Evolutionary conservation across 2,888 invertebrate species (phyloP).

Genomic region (Ochropleura plecta): DNA sequence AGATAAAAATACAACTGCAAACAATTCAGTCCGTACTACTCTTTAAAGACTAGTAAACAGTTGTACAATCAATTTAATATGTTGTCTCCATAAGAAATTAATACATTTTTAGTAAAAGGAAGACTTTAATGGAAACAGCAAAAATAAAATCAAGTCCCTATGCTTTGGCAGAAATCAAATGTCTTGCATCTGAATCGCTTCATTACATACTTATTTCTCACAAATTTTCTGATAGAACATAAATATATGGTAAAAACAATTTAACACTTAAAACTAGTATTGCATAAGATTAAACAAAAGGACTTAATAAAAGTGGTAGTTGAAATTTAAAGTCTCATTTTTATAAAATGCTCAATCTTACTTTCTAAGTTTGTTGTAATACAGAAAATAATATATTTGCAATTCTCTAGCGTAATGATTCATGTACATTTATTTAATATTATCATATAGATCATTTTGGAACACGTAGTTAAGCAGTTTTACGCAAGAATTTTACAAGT

Average conservation of each 20-base stretch:
- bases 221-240: slow-evolving; percentile 80
- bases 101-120: slow-evolving; percentile 72
- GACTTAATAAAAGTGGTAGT: slow-evolving; percentile 76
- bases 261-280: slow-evolving; percentile 90
- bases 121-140: slow-evolving; percentile 80
- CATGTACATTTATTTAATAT: slow-evolving; percentile 44
- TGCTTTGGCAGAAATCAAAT: slow-evolving; percentile 87
- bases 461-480: slow-evolving; percentile 52
- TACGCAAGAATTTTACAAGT: slow-evolving; percentile 50
- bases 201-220: slow-evolving; percentile 74
- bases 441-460: slow-evolving; percentile 41
- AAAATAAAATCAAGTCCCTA: slow-evolving; percentile 71
- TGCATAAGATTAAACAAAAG: slow-evolving; percentile 89
- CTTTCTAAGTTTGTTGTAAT: slow-evolving; percentile 63
- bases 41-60: slow-evolving; percentile 79
- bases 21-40: slow-evolving; percentile 76
- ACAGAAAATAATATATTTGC: slow-evolving; percentile 61
- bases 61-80: slow-evolving; percentile 67
- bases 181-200: slow-evolving; percentile 77
- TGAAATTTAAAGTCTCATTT: slow-evolving; percentile 77
- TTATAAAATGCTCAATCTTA: slow-evolving; percentile 71
- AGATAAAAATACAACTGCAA: slow-evolving; percentile 77
- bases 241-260: slow-evolving; percentile 90
- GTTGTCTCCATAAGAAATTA: slow-evolving; percentile 63
- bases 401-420: slow-evolving; percentile 48